Evolutionary conservation across 2,113 vertebrate species (phyloP), one percentile per base, ranked within the genome.

Genomic region (Passer montanus): DNA sequence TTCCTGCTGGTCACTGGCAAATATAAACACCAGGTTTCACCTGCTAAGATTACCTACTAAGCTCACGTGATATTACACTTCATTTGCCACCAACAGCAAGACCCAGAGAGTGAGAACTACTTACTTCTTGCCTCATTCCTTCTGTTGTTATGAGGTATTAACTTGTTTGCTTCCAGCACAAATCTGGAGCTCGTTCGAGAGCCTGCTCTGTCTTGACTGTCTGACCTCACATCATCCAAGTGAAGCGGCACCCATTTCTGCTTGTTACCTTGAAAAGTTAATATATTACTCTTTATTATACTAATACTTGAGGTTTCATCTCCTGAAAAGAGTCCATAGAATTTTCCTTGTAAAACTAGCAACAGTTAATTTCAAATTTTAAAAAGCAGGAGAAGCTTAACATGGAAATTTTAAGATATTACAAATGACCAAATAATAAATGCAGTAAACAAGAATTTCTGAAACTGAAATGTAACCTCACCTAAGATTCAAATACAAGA

Each of bases 181-280:
- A 94, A 96, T 80, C 98, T 97, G 59, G 98, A 98, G 62, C 96
- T 96, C 37, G 73, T 96, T 78, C 97, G 97, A 74, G 97, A 97
- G 89, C 95, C 90, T 67, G 89, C 91, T 97, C 98, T 98, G 97
- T 98, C 98, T 93, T 94, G 98, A 76, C 97, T 97, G 39, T 98
- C 98, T 89, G 97, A 95, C 91, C 98, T 98, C 55, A 96, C 90
- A 33, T 98, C 98, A 47, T 99, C 98, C 97, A 99, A 97, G 75
- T 98, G 98, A 84, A 99, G 98, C 21, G 98, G 99, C 76, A 99
- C 98, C 99, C 99, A 99, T 94, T 98, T 99, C 97, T 99, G 98
- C 96, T 99, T 99, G 98, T 98, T 99, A 97, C 98, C 99, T 99
- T 97, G 74, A 96, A 94, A 89, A 95, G 75, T 96, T 93, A 96